Evolutionary conservation across 2,113 vertebrate genomes (phyloP).

Genomic region (Hystrix cristata): DNA sequence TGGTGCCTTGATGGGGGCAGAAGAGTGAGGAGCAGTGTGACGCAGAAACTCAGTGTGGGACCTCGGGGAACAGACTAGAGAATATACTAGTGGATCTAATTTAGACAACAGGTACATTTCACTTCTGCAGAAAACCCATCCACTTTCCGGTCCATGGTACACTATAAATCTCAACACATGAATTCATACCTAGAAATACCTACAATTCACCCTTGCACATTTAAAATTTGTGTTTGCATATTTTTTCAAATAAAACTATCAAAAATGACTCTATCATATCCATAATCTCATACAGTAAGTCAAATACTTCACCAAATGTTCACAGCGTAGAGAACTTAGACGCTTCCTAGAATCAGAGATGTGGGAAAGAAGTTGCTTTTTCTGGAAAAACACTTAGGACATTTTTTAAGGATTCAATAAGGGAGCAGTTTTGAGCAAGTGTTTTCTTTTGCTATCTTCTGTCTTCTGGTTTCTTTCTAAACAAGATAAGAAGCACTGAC

Average conservation of each 20-base stretch:
- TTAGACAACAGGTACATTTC: neutral
- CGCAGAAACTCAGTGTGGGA: neutral
- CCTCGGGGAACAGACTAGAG: neutral
- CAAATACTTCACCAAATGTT: constrained; percentile 34
- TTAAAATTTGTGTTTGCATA: neutral
- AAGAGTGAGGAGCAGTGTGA: neutral
- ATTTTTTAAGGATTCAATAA: neutral
- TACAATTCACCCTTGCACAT: neutral
- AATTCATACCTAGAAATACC: neutral
- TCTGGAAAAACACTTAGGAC: constrained; percentile 23
- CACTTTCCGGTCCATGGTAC: neutral
- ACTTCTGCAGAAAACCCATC: neutral
- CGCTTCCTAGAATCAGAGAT: neutral
- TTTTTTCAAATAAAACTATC: constrained; percentile 21
- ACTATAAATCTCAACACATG: neutral
- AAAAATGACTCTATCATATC: constrained; percentile 14
- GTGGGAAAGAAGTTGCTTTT: constrained; percentile 7
- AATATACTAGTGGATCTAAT: neutral
- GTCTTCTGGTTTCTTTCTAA: constrained; percentile 58
- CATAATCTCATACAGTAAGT: neutral
- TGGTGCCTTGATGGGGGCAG: accelerated
- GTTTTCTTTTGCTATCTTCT: constrained; percentile 1
- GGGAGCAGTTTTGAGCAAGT: neutral
- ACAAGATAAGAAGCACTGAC: neutral
- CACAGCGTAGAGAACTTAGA: constrained; percentile 49